Evolutionary conservation across 1,140 invertebrate species (phyloP).

Genomic region (Branchinecta lindahli): DNA sequence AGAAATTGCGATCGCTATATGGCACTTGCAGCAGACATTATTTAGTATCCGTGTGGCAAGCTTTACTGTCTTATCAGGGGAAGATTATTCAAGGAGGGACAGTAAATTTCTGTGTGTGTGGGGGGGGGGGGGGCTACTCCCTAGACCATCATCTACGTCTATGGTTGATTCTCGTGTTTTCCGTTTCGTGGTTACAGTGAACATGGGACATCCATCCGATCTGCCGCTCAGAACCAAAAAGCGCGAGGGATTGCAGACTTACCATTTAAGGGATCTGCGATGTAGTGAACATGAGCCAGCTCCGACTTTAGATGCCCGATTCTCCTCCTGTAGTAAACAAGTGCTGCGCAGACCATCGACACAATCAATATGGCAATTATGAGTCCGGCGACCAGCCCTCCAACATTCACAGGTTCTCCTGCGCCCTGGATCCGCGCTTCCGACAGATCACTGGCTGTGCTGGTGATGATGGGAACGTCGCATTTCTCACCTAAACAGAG

Average conservation of each 20-base stretch:
- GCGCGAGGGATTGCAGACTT: slow-evolving; percentile 34
- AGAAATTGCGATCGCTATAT: too few relatives aligned
- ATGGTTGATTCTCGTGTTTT: too few relatives aligned
- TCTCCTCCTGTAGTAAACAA: slow-evolving; percentile 58
- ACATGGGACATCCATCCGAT: too few relatives aligned
- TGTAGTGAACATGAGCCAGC: slow-evolving; percentile 72
- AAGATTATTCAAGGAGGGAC: too few relatives aligned
- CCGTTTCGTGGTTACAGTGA: too few relatives aligned
- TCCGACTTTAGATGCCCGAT: slow-evolving; percentile 65
- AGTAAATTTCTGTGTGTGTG: too few relatives aligned
- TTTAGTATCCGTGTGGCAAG: too few relatives aligned
- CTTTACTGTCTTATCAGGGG: too few relatives aligned
- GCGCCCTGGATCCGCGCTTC: slow-evolving; percentile 14
- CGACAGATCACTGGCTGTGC: slow-evolving; percentile 11
- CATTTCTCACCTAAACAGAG: slow-evolving; percentile 35
- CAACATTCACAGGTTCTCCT: slow-evolving; percentile 25
- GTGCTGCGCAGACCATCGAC: slow-evolving; percentile 40
- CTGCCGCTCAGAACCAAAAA: too few relatives aligned
- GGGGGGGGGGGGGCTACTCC: too few relatives aligned
- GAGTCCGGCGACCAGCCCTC: slow-evolving; percentile 45
- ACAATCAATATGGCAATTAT: slow-evolving; percentile 44
- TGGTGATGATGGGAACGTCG: slow-evolving; percentile 27
- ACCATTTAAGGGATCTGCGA: slow-evolving; percentile 51
- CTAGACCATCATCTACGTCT: too few relatives aligned
- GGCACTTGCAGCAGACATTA: too few relatives aligned